Conservation (phyloP, 2,888 invertebrate genomes). For the Drosophila neoperkinsi region DNA sequence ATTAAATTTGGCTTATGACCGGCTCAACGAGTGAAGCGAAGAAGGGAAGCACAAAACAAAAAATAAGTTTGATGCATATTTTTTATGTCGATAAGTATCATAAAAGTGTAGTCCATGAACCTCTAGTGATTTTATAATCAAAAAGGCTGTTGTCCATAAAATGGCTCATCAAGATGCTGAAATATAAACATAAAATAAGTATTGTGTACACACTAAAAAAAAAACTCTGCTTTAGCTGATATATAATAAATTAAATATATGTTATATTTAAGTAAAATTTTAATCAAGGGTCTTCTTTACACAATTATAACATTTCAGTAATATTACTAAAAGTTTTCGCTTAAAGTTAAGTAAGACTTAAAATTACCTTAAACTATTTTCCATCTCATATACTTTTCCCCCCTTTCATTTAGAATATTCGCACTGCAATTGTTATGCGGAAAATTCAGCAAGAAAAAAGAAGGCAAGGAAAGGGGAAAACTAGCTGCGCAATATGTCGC, state of each 20-base stretch:
- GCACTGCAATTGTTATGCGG: constrained; percentile 37
- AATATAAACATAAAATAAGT: constrained; percentile 14
- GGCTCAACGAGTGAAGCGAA: constrained; percentile 27
- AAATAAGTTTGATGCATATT: constrained; percentile 24
- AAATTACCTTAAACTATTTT: constrained; percentile 5
- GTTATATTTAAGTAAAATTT: background rate
- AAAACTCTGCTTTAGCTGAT: background rate
- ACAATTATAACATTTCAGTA: background rate
- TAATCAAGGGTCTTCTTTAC: background rate
- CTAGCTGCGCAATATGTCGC: constrained; percentile 50
- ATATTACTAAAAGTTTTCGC: background rate
- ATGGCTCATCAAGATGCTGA: constrained; percentile 22
- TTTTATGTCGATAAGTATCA: constrained; percentile 41
- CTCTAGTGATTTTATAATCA: constrained; percentile 29
- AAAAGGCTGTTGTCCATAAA: constrained; percentile 27
- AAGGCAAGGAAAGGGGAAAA: constrained; percentile 26
- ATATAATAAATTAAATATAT: background rate
- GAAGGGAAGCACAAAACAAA: constrained; percentile 11
- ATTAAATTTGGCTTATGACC: constrained; percentile 79
- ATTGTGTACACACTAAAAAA: background rate
- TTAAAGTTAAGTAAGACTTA: background rate
- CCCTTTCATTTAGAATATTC: background rate
- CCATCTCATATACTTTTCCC: background rate
- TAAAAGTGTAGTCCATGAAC: constrained; percentile 37
- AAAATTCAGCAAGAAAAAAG: constrained; percentile 23